These are phyloP conservation scores for Callimorpha dominula DNA, from an alignment of 2,888 invertebrate genomes.

Conservation along the genomic window DNA sequence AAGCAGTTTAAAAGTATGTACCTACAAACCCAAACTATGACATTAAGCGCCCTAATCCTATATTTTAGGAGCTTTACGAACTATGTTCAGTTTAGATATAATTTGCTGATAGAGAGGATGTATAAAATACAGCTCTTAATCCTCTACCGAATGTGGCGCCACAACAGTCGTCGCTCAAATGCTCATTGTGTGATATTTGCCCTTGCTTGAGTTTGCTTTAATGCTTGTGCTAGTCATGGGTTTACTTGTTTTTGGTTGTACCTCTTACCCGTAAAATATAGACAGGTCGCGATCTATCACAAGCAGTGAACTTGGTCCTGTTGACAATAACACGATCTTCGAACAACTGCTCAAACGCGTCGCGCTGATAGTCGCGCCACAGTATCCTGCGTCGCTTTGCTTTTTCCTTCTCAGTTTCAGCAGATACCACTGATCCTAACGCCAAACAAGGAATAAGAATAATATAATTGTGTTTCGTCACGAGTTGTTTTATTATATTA, in stretches of 20 bases:
- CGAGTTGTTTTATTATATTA: no score
- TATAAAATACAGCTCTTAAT: no score
- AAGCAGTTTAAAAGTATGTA: no score
- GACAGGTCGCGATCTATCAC: constrained; percentile 73
- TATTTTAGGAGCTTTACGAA: no score
- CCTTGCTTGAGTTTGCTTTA: no score
- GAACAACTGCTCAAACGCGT: constrained; percentile 73
- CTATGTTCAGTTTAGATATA: background rate
- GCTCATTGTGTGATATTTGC: no score
- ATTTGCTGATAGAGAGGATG: background rate
- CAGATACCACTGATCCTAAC: constrained; percentile 58
- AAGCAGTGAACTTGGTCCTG: constrained; percentile 75
- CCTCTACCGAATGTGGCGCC: no score
- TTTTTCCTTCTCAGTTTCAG: constrained; percentile 72
- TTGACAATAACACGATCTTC: constrained; percentile 75
- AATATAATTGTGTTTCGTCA: background rate
- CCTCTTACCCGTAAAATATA: constrained; percentile 69
- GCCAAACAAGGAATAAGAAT: background rate
- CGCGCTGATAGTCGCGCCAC: constrained; percentile 70
- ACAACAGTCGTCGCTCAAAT: no score
- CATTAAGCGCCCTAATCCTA: no score
- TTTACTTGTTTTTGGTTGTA: background rate
- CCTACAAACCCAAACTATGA: no score
- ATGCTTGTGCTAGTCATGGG: background rate
- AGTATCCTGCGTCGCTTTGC: constrained; percentile 68